Evolutionary conservation across 2,888 invertebrate species (phyloP).

Genomic region (Charanyca ferruginea): DNA sequence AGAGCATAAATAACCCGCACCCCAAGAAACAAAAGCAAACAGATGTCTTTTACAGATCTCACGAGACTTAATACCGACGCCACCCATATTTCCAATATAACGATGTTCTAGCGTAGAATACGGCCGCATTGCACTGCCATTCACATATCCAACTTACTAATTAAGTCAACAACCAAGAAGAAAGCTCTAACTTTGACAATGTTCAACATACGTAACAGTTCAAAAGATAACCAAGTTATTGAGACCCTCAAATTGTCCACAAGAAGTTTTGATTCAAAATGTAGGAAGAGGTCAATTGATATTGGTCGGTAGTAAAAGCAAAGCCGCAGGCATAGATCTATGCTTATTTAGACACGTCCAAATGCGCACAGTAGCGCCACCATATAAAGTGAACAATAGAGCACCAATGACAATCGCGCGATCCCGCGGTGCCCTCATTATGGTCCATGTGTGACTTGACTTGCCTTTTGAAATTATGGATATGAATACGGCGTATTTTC

Average conservation of each 20-base stretch:
- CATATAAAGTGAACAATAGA: slow-evolving; percentile 90
- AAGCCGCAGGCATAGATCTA: slow-evolving; percentile 88
- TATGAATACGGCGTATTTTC: slow-evolving; percentile 70
- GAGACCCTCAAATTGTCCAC: slow-evolving; percentile 65
- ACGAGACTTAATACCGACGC: slow-evolving; percentile 73
- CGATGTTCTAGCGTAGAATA: slow-evolving; percentile 85
- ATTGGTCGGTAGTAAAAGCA: slow-evolving; percentile 79
- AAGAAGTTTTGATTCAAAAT: slow-evolving; percentile 42
- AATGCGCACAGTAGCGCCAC: slow-evolving; percentile 86
- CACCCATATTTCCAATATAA: slow-evolving; percentile 89
- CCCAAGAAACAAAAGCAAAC: slow-evolving; percentile 69
- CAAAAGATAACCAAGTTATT: slow-evolving; percentile 72
- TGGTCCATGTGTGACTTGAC: slow-evolving; percentile 80
- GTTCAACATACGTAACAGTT: slow-evolving; percentile 88
- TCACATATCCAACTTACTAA: slow-evolving; percentile 91
- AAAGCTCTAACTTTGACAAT: slow-evolving; percentile 90
- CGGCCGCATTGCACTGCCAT: slow-evolving; percentile 88
- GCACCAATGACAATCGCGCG: slow-evolving; percentile 86
- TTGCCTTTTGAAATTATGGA: slow-evolving; percentile 67
- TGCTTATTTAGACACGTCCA: slow-evolving; percentile 89
- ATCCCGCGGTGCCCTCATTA: slow-evolving; percentile 83
- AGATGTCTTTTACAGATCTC: slow-evolving; percentile 72
- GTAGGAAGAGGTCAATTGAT: slow-evolving; percentile 64
- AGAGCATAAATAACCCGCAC: slow-evolving; percentile 52
- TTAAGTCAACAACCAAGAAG: slow-evolving; percentile 89